A percentile compares a stretch with the other conserved stretches of the same genome.
Conservation (phyloP, 2,888 invertebrate genomes). For the Embidobia sp. region DNA sequence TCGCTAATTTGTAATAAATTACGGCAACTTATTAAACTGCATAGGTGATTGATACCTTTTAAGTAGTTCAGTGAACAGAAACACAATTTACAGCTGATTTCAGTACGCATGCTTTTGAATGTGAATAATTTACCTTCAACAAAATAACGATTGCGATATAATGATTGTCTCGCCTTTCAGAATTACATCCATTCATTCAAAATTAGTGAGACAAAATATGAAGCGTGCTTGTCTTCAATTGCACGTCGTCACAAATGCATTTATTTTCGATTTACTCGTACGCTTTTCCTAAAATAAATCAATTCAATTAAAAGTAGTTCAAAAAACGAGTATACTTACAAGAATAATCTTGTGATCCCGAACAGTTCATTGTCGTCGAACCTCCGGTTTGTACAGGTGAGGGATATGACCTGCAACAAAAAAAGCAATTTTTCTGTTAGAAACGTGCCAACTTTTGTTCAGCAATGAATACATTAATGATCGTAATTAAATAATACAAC, state of each 20-base stretch:
- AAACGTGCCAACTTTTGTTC: conserved; percentile 1
- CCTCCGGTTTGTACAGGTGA: conserved; percentile 79
- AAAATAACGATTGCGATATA: background rate
- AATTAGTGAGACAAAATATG: too few relatives aligned
- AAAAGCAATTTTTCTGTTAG: conserved; percentile 24
- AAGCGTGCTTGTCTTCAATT: too few relatives aligned
- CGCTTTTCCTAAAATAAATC: background rate
- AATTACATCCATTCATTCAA: background rate
- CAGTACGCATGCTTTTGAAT: conserved; percentile 13
- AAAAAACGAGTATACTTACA: conserved; percentile 45
- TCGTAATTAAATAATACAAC: background rate
- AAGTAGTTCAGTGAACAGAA: conserved; percentile 39
- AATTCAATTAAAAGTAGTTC: background rate
- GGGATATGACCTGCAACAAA: conserved; percentile 78
- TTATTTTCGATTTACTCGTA: too few relatives aligned
- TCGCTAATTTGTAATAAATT: conserved; percentile 32
- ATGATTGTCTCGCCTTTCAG: background rate
- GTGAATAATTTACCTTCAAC: conserved; percentile 12
- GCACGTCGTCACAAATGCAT: too few relatives aligned
- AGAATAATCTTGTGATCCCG: conserved; percentile 76
- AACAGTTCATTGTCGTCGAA: conserved; percentile 78
- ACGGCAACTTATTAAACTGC: conserved; percentile 24
- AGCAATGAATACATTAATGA: background rate
- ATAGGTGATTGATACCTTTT: conserved; percentile 23
- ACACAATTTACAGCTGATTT: conserved; percentile 27